Base-by-base conservation (phyloP, 2,797 vertebrate genomes). In the Argyrosomus regius region DNA sequence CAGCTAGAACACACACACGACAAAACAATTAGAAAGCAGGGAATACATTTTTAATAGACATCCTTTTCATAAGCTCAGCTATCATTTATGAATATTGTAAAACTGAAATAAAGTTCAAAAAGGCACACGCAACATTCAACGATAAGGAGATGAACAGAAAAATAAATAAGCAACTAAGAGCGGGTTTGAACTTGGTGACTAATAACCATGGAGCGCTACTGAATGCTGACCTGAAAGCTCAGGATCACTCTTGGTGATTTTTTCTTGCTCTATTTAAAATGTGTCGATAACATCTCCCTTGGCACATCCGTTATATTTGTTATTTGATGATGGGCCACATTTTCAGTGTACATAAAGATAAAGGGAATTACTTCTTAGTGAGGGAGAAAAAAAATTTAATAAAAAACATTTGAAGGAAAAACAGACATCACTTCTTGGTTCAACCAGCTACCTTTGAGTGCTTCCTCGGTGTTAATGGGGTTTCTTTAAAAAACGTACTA, bases 1-100 rank as follows among this genome's bases (percentile, higher is more conserved):
- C 96, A 96, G 95, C 95, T 95, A 91, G 94, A 95, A 95, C 75
- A 95, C 71, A 95, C 91, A 95, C 91, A 94, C 35, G 7, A 96
- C 94, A 61, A 91, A 93, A 95, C 93, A 93, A 91, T 93, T 92
- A 88, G 88, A 89, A 88, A 90, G 90, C 85, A 54, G 82, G 86
- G 80, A 84, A 76, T 82, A 92, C 86, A 91, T 67, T 88, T 88
- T 83, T 78, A 80, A 83, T 71, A 89, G 77, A 87, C 69, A 84
- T 77, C 63, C 64, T 85, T 73, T 72, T 82, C 54, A 86, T 75
- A 67, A 65, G 72, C 71, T 84, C 67, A 77, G 59, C 81, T 76
- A 39, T 75, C 53, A 63, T 76, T 62, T 80, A 46, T 77, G 54
- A 84, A 64, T 58, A 77, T 72, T 31, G 24, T 63, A 79, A 82